These are phyloP conservation scores for Helarctos malayanus DNA, from an alignment of 2,797 vertebrate genomes.

Conservation along the genomic window DNA sequence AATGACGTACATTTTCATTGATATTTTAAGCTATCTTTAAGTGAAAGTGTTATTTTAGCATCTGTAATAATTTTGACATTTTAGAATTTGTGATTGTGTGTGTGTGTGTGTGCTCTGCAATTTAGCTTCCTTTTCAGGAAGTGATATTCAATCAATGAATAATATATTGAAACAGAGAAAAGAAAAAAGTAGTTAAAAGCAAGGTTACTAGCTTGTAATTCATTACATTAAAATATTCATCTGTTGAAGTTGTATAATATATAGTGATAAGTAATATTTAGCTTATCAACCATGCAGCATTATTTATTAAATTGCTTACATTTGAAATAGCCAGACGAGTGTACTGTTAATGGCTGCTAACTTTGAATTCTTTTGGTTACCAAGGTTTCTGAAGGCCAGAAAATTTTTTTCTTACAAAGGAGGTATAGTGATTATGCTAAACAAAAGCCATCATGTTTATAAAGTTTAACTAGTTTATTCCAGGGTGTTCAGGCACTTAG, in stretches of 20 bases:
- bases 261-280: not conserved
- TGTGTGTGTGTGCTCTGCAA: not conserved
- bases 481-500: not conserved
- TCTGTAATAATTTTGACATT: conserved; percentile 23
- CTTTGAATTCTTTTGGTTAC: conserved; percentile 5
- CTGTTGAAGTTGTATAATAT: not conserved
- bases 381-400: not conserved
- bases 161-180: not conserved
- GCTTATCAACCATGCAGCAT: not conserved
- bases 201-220: not conserved
- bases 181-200: conserved; percentile 10
- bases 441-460: not conserved
- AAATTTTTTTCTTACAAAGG: not conserved
- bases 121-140: not conserved
- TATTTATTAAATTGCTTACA: conserved; percentile 17
- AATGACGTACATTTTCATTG: not conserved
- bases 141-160: not conserved
- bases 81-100: conserved; percentile 23
- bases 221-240: not conserved
- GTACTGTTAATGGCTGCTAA: not conserved
- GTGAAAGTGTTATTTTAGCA: conserved; percentile 18
- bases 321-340: not conserved
- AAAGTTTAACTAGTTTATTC: not conserved
- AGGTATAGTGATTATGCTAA: not conserved
- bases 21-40: not conserved